Base-by-base conservation (phyloP, 1,140 invertebrate genomes). In the Drosophila tropicalis region DNA sequence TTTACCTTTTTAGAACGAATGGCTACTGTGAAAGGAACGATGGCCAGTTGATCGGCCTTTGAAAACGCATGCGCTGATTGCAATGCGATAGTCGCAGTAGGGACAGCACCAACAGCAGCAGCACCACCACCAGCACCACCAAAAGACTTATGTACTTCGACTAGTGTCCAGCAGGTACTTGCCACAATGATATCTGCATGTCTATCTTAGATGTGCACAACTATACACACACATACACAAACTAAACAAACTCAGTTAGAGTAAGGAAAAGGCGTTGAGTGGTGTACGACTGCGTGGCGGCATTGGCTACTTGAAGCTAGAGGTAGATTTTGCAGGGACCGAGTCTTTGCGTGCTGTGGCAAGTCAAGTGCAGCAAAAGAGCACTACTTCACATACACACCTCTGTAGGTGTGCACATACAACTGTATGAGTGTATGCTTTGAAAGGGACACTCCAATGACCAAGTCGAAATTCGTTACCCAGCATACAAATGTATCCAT, bases 121-220 rank as follows among this genome's bases (percentile, higher is more conserved):
- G 62, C 41, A 54, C n/a, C 41, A 29, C 29, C 29, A 19, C 25
- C 41, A 22, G 22, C 22, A 34, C 36, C 36, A 39, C 36, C 36
- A 39, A 39, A 60, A 70, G 62, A 77, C 72, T 72, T 76, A 65
- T 72, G 70, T 89, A 87, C 76, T 83, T 80, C 55, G 80, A 51
- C 83, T 86, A 87, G 83, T 86, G 83, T 87, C 83, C 83, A 82
- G 83, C 79, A 69, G 87, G 83, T 86, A 89, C 84, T 89, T 89
- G 84, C 84, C 84, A 89, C 84, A 89, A 89, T 89, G 85, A 90
- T 90, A 90, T 90, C 85, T 90, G 86, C 85, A 90, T 90, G 85
- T 90, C 85, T 90, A 90, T 90, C 85, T 90, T 81, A 90, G 86
- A 90, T 90, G 81, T 66, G 69, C 82, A 72, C 75, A 73, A 69